Percentiles rank a stretch among this genome's conserved stretches.
Conservation (phyloP, 2,888 invertebrate species). For the Pantelozetes paolii region DNA sequence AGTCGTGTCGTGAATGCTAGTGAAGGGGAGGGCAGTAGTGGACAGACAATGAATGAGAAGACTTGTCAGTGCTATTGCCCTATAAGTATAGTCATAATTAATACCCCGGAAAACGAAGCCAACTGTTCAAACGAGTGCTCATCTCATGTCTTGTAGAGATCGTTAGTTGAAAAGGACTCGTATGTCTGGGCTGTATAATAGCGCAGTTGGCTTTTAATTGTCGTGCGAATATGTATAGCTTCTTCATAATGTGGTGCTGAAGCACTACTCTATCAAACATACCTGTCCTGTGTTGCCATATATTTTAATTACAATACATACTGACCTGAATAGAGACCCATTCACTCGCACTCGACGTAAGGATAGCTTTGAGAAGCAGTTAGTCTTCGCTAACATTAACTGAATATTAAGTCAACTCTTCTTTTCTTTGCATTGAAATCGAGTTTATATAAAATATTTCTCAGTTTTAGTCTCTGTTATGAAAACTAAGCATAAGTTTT, state of each 20-base stretch:
- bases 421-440: background rate
- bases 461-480: background rate
- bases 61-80: conserved; percentile 33
- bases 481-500: background rate
- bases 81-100: conserved; percentile 32
- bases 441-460: background rate
- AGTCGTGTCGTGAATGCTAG: background rate
- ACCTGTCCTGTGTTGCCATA: background rate
- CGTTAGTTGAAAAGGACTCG: conserved; percentile 9
- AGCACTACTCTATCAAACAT: background rate
- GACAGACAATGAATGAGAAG: conserved; percentile 5
- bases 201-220: conserved; percentile 26
- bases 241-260: background rate
- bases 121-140: conserved; percentile 16
- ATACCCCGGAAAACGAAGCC: conserved; percentile 21
- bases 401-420: background rate
- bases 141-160: background rate
- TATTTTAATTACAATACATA: conserved; percentile 33
- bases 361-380: background rate
- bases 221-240: conserved; percentile 36
- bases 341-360: conserved; percentile 4
- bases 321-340: conserved; percentile 33
- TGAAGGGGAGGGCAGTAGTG: background rate
- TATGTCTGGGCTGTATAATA: background rate
- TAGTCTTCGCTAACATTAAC: background rate